These are phyloP conservation scores for Oncorhynchus mykiss DNA, from an alignment of 2,113 vertebrate genomes.

Conservation along the genomic window DNA sequence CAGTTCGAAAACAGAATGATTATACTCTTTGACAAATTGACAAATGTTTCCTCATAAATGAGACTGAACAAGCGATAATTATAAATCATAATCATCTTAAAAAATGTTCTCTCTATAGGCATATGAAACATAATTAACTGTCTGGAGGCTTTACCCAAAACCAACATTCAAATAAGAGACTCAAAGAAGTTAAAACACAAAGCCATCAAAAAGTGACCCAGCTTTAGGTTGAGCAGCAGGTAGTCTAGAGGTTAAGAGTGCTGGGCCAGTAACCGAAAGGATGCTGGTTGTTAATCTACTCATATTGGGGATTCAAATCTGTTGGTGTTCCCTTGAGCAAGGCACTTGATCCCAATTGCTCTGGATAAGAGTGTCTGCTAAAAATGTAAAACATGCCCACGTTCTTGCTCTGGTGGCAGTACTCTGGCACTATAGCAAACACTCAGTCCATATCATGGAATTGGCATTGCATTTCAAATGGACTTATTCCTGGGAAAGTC, in stretches of 20 bases:
- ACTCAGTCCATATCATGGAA: conserved; percentile 38
- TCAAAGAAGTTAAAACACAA: background rate
- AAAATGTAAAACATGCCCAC: background rate
- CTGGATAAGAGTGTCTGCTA: background rate
- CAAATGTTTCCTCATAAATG: conserved; percentile 23
- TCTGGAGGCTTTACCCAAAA: background rate
- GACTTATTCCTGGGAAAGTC: conserved; percentile 40
- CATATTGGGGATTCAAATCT: too few relatives aligned
- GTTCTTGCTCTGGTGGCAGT: conserved; percentile 9
- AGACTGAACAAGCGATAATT: background rate
- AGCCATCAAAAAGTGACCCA: background rate
- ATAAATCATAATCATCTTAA: background rate
- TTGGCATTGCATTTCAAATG: conserved; percentile 58
- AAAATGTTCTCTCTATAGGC: conserved; percentile 33
- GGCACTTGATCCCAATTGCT: too few relatives aligned
- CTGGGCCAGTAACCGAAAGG: background rate
- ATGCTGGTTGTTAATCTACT: too few relatives aligned
- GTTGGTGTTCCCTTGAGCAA: too few relatives aligned
- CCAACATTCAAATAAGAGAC: background rate
- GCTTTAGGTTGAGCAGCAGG: background rate
- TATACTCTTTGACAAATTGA: conserved; percentile 19
- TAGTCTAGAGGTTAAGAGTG: background rate
- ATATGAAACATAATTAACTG: conserved; percentile 40
- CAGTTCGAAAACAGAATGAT: conserved; percentile 8
- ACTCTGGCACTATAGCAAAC: conserved; percentile 33